Conservation (phyloP, 2,888 invertebrate genomes). For the Plusia festucae region DNA sequence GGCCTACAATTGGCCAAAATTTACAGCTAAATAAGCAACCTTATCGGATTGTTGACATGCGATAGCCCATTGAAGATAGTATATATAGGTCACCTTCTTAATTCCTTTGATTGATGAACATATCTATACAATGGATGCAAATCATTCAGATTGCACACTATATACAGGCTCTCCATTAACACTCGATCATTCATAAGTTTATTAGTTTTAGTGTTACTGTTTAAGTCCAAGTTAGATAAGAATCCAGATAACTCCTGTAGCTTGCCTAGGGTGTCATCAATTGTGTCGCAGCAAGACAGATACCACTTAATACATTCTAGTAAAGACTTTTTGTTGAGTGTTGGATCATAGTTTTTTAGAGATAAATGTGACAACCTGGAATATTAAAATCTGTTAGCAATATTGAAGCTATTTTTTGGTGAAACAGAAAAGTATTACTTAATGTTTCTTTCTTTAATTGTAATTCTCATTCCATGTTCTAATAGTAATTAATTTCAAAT, state of each 20-base stretch:
- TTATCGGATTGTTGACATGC: too few species aligned
- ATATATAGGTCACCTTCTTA: constrained; percentile 79
- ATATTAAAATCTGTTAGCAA: too few species aligned
- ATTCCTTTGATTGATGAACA: constrained; percentile 76
- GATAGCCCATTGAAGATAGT: too few species aligned
- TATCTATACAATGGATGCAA: constrained; percentile 88
- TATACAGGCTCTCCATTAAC: constrained; percentile 91
- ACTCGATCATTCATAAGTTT: constrained; percentile 75
- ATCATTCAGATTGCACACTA: constrained; percentile 91
- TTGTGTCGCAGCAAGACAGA: constrained; percentile 89
- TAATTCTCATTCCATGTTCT: too few species aligned
- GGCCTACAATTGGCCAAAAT: too few species aligned
- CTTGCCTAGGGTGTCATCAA: constrained; percentile 58
- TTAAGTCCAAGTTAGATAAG: constrained; percentile 50
- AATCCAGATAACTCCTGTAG: constrained; percentile 53
- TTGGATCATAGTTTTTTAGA: constrained; percentile 90
- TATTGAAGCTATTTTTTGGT: too few species aligned
- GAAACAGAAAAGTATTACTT: too few species aligned
- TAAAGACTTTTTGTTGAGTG: constrained; percentile 92
- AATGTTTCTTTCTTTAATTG: too few species aligned
- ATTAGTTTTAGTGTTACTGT: constrained; percentile 48
- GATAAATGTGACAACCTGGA: constrained; percentile 90
- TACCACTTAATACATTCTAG: constrained; percentile 92
- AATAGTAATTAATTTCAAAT: too few species aligned
- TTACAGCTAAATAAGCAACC: too few species aligned